phyloP scores from a whole-genome alignment of 1,140 invertebrate genomes.

The Meloidogyne floridensis region DNA sequence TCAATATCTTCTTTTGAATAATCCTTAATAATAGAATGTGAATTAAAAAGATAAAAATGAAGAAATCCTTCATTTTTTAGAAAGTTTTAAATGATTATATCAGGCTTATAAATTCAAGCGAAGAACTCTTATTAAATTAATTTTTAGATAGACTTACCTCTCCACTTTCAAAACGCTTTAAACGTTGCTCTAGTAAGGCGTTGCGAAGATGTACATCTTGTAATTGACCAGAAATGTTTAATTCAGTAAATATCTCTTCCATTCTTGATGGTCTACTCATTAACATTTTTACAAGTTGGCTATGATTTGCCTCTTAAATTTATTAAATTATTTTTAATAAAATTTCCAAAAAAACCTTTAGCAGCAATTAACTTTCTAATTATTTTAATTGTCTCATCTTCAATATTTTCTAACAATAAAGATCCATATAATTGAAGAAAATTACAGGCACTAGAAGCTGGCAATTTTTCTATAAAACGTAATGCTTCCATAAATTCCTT shows the following conservation, averaged over 20 bases:
- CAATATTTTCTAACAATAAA: slow-evolving; percentile 44
- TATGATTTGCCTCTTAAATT: slow-evolving; percentile 28
- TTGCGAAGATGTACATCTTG: slow-evolving; percentile 30
- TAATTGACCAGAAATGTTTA: slow-evolving; percentile 24
- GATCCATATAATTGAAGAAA: slow-evolving; percentile 50
- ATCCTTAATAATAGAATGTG: slow-evolving; percentile 14
- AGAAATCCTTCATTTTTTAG: too few relatives aligned
- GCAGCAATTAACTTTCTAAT: slow-evolving; percentile 19
- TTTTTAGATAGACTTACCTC: not conserved
- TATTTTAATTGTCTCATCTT: slow-evolving; percentile 39
- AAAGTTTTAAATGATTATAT: too few relatives aligned
- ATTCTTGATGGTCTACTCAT: slow-evolving; percentile 25
- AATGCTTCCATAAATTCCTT: slow-evolving; percentile 49
- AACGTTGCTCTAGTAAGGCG: slow-evolving; percentile 38
- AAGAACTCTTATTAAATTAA: not conserved
- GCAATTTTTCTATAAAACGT: slow-evolving; percentile 43
- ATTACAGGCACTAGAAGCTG: slow-evolving; percentile 20
- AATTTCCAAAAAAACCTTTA: slow-evolving; percentile 22
- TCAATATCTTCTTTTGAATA: slow-evolving; percentile 12
- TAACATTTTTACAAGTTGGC: slow-evolving; percentile 24
- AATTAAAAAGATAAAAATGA: not conserved
- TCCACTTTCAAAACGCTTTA: slow-evolving; percentile 24
- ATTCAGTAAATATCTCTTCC: slow-evolving; percentile 34
- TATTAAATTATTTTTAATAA: not conserved
- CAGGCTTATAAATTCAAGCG: too few relatives aligned